phyloP scores from a whole-genome alignment of 2,113 vertebrate species.

The Laticauda laticaudata region DNA sequence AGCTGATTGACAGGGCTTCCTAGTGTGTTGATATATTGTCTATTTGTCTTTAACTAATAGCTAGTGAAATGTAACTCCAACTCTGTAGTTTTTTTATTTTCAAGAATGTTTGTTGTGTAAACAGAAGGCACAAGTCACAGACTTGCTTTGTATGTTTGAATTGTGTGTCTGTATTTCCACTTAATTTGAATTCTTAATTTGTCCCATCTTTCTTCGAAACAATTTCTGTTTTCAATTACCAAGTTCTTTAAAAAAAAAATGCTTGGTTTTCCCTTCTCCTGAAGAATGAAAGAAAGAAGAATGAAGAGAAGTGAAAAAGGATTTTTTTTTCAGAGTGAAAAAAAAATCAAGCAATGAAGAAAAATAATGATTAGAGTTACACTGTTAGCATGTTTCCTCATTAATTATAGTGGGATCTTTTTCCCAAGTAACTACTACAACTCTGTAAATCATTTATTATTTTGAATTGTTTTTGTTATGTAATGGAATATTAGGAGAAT shows the following conservation, averaged over 20 bases:
- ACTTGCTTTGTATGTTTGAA: background rate
- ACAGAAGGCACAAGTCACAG: constrained; percentile 58
- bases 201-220: constrained; percentile 53
- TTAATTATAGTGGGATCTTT: background rate
- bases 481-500: background rate
- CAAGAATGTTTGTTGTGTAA: constrained; percentile 59
- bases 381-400: background rate
- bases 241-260: constrained; percentile 51
- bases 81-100: constrained; percentile 66
- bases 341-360: background rate
- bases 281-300: constrained; percentile 20
- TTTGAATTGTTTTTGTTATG: background rate
- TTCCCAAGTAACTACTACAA: background rate
- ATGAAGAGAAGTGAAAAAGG: background rate
- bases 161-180: constrained; percentile 41
- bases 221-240: constrained; percentile 72
- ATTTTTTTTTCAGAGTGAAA: background rate
- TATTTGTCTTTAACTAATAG: constrained; percentile 67
- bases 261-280: constrained; percentile 50
- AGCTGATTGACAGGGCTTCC: constrained; percentile 65
- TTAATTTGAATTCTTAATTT: constrained; percentile 71
- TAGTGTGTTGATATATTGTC: constrained; percentile 45
- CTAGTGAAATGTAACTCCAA: constrained; percentile 65
- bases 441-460: background rate
- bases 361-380: background rate